A percentile compares a stretch with the other conserved stretches of the same genome.
Evolutionary conservation across 2,888 invertebrate genomes (phyloP).

Genomic region (Catocala fraxini): DNA sequence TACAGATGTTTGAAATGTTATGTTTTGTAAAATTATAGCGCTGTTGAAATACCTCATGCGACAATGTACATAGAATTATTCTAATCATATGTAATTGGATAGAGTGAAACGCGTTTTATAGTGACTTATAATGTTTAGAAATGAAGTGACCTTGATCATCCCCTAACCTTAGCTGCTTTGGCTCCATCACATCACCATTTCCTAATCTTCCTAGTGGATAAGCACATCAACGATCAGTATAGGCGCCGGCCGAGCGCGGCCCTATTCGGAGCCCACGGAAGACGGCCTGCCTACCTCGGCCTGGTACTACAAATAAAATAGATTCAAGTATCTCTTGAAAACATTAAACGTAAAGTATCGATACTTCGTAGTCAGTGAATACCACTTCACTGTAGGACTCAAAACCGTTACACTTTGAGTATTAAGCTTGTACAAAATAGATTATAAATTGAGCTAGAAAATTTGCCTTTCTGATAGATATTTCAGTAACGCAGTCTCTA

Average conservation of each 20-base stretch:
- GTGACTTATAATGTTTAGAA: conserved; percentile 80
- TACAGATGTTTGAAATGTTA: conserved; percentile 64
- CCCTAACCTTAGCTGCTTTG: conserved; percentile 82
- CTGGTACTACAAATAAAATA: conserved; percentile 32
- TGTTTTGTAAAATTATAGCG: conserved; percentile 70
- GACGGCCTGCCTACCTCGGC: conserved; percentile 12
- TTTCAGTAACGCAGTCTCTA: conserved; percentile 63
- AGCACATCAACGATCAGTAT: conserved; percentile 32
- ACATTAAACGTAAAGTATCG: conserved; percentile 26
- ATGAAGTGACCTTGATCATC: conserved; percentile 86
- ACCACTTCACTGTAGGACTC: conserved; percentile 57
- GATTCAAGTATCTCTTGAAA: conserved; percentile 31
- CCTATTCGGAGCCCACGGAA: conserved; percentile 9
- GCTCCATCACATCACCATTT: conserved; percentile 71
- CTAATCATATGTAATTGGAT: conserved; percentile 66
- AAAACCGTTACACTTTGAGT: conserved; percentile 56
- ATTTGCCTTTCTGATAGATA: conserved; percentile 72
- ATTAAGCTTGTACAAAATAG: conserved; percentile 77
- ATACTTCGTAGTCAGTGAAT: conserved; percentile 49
- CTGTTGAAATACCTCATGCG: conserved; percentile 78
- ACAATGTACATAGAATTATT: conserved; percentile 70
- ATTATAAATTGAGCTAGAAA: conserved; percentile 70
- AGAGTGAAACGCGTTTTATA: conserved; percentile 73
- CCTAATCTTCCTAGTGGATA: conserved; percentile 60
- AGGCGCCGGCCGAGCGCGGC: conserved; percentile 10